phyloP scores from a whole-genome alignment of 2,888 invertebrate species.

The Diarsia rubi region DNA sequence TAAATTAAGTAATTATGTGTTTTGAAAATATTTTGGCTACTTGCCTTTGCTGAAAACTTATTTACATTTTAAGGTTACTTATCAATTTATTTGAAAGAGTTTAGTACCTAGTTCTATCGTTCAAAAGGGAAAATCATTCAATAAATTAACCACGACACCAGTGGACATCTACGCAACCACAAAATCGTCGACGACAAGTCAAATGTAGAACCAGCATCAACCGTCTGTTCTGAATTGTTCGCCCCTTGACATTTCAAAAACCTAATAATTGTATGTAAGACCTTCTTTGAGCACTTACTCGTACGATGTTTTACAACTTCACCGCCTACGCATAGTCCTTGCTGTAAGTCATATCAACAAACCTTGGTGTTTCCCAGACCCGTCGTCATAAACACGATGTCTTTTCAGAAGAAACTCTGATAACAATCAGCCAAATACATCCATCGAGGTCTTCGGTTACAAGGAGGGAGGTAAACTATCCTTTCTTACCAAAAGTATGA shows the following conservation, averaged over 20 bases:
- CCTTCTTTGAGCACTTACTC: conserved; percentile 27
- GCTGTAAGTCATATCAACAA: conserved; percentile 20
- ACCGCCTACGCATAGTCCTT: conserved; percentile 35
- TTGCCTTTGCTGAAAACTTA: neutral
- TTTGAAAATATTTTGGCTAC: neutral
- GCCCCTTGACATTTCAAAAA: conserved; percentile 35
- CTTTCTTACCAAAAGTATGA: neutral
- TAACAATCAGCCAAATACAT: conserved; percentile 19
- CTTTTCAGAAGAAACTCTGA: conserved; percentile 46
- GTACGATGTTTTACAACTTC: conserved; percentile 9
- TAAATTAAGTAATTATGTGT: neutral
- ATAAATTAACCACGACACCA: neutral
- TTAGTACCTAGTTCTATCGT: neutral
- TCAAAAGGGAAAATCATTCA: neutral
- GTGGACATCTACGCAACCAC: neutral
- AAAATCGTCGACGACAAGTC: neutral
- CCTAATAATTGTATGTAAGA: conserved; percentile 12
- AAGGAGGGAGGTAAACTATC: neutral
- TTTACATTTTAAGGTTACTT: neutral
- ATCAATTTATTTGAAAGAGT: neutral
- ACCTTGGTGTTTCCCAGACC: conserved; percentile 38
- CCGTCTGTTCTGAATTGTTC: neutral
- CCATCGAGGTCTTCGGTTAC: conserved; percentile 25
- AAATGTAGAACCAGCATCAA: neutral
- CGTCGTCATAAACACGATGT: conserved; percentile 24